Percentiles rank a stretch among this genome's conserved stretches.
Conservation (phyloP, 2,888 invertebrate genomes). For the Synanthedon andrenaeformis region DNA sequence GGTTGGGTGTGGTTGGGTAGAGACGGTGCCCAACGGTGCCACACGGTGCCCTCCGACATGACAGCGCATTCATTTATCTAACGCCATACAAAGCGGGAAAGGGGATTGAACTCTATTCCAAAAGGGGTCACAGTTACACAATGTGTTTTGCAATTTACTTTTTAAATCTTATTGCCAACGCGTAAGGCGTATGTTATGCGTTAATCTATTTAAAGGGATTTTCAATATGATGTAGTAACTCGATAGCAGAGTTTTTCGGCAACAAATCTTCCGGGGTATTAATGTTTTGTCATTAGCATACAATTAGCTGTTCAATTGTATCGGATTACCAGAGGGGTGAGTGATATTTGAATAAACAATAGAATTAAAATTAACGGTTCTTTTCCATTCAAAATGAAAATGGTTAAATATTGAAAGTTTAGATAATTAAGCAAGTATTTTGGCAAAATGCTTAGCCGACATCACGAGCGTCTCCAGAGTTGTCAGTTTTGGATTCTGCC, state of each 20-base stretch:
- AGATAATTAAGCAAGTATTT: too few relatives aligned
- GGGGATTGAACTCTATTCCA: constrained; percentile 19
- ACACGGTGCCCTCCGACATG: constrained; percentile 4
- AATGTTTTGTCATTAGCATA: not conserved
- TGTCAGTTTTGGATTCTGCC: too few relatives aligned
- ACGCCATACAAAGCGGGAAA: not conserved
- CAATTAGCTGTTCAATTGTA: not conserved
- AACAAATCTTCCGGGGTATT: constrained; percentile 26
- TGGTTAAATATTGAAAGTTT: too few relatives aligned
- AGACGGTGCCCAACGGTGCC: not conserved
- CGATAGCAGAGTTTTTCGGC: constrained; percentile 37
- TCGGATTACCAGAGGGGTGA: too few relatives aligned
- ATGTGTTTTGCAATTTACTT: not conserved
- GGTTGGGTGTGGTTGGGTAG: too few relatives aligned
- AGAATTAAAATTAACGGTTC: too few relatives aligned
- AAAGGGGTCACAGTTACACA: constrained; percentile 5
- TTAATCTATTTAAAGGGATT: too few relatives aligned
- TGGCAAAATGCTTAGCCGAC: too few relatives aligned
- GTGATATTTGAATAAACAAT: too few relatives aligned
- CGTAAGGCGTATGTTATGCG: too few relatives aligned
- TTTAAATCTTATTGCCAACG: not conserved
- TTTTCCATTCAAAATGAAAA: too few relatives aligned
- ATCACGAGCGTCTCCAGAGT: too few relatives aligned
- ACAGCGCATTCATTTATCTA: constrained; percentile 12
- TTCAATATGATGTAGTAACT: constrained; percentile 10